Base-by-base conservation (phyloP, 2,797 vertebrate genomes). In the Argyrosomus regius region DNA sequence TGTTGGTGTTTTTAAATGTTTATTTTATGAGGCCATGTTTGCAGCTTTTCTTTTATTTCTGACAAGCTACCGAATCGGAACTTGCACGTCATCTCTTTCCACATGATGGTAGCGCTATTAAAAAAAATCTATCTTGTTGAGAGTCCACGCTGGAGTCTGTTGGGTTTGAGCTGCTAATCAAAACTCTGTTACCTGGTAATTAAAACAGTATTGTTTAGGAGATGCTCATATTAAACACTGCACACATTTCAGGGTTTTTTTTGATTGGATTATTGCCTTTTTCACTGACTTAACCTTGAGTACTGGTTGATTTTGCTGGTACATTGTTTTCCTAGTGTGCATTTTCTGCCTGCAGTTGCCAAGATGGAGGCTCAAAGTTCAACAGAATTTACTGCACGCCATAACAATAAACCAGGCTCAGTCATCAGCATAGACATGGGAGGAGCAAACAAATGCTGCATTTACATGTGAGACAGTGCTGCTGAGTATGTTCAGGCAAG, bases 321-420 rank as follows among this genome's bases (percentile, higher is more conserved):
- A n/a, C 43, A 48, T 50, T 61, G 43, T 82, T 82, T 74, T 57
- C 31, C 48, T 46, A 24, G 58, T 14, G 14, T 66, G 43, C 73
- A 67, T 88, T 88, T 83, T 83, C 68, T 89, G 68, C 71, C 67
- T 72, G 52, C 62, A 45, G 41, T 76, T 91, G 80, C 83, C 71
- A 78, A 86, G 87, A 90, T 88, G 85, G 80, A 87, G 87, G 89
- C 91, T 94, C 92, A 95, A 95, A 95, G 94, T 94, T 93, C 92
- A 93, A 74, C 78, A 79, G 68, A 87, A 83, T 94, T 94, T 94
- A 94, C 85, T 85, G 90, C 93, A 65, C 28, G 22, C 83, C 82
- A 79, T 86, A 85, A 90, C 88, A 87, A 90, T 94, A 93, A 94
- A 93, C 67, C 86, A 60, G 81, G 43, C 85, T 75, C 71, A 53